phyloP scores from a whole-genome alignment of 1,140 invertebrate genomes.

The Solenopsis fugax region DNA sequence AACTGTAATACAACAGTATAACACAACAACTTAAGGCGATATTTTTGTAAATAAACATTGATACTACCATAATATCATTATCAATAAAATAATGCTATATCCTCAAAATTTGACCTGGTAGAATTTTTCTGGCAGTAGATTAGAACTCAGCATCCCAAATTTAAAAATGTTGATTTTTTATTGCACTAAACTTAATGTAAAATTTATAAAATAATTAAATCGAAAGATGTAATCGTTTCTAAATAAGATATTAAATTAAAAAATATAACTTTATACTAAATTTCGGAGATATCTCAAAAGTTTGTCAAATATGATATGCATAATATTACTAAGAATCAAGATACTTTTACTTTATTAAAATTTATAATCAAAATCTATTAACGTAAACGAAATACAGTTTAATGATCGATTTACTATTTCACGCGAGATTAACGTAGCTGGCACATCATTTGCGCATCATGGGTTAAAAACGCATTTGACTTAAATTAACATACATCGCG shows the following conservation, averaged over 20 bases:
- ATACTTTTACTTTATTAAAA: not conserved
- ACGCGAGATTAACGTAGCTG: constrained; percentile 23
- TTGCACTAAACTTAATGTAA: no score
- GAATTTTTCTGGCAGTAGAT: no score
- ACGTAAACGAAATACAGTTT: not conserved
- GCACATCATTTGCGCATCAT: constrained; percentile 6
- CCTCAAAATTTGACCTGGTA: no score
- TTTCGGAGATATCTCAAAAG: not conserved
- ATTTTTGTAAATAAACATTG: no score
- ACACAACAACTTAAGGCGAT: no score
- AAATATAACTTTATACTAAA: not conserved
- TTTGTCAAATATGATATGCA: not conserved
- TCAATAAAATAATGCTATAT: no score
- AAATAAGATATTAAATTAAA: not conserved
- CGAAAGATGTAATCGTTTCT: not conserved
- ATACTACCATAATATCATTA: no score
- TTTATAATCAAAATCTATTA: not conserved
- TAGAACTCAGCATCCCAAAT: no score
- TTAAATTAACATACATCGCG: constrained; percentile 39
- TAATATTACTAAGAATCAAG: not conserved
- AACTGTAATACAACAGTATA: no score
- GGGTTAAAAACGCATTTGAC: constrained; percentile 16
- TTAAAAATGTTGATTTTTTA: no score
- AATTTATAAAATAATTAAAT: not conserved
- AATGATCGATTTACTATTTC: not conserved